phyloP scores from a whole-genome alignment of 2,888 invertebrate species.

The Anodontia alba region DNA sequence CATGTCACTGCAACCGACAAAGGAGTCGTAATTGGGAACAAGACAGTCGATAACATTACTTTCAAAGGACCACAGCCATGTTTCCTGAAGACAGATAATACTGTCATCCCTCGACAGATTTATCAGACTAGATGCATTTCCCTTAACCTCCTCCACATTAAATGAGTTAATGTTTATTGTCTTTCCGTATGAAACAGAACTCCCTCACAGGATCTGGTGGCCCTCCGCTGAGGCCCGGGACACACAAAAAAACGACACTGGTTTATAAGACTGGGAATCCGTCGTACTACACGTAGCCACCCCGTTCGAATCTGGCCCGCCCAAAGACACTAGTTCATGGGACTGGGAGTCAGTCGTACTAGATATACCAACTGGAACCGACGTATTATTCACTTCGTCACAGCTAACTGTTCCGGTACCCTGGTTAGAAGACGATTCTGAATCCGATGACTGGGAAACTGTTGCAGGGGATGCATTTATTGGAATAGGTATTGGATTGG shows the following conservation, averaged over 20 bases:
- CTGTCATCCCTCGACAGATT: background rate
- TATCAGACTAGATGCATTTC: background rate
- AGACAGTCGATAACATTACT: background rate
- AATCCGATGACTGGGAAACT: too few species aligned
- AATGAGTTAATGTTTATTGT: background rate
- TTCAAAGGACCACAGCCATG: conserved; percentile 9
- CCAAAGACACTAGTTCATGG: too few species aligned
- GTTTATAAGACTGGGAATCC: too few species aligned
- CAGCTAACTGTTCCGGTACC: too few species aligned
- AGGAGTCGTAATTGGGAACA: background rate
- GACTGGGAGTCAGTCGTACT: too few species aligned
- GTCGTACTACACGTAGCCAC: too few species aligned
- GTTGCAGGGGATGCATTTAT: too few species aligned
- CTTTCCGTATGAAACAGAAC: background rate
- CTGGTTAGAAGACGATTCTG: too few species aligned
- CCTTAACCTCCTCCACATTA: conserved; percentile 11
- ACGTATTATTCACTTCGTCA: too few species aligned
- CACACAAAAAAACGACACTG: background rate
- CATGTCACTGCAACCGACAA: background rate
- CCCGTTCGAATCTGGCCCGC: too few species aligned
- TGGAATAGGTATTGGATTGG: too few species aligned
- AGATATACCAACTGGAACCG: too few species aligned
- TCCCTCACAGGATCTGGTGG: background rate
- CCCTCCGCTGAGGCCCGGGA: background rate
- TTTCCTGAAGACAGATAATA: conserved; percentile 10